These are phyloP conservation scores for Barypeithes pellucidus DNA, from an alignment of 2,888 invertebrate species.

Conservation along the genomic window DNA sequence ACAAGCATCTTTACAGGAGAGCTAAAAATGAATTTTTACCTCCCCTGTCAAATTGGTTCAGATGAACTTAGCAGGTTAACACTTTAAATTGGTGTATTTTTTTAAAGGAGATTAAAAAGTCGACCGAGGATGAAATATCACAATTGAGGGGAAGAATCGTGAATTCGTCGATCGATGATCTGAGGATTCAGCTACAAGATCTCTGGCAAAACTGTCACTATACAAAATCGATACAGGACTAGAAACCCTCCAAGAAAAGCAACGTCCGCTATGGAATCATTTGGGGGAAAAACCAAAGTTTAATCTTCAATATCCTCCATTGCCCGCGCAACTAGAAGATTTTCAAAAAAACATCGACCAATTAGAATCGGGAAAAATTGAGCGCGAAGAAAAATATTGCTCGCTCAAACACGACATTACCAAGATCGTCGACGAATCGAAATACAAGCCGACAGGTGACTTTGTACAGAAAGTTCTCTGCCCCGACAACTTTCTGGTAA, in stretches of 20 bases:
- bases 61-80: too few species aligned
- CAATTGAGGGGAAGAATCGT: too few species aligned
- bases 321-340: constrained; percentile 77
- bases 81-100: too few species aligned
- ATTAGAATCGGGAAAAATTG: constrained; percentile 76
- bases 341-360: constrained; percentile 75
- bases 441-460: constrained; percentile 66
- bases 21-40: too few species aligned
- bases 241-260: constrained; percentile 72
- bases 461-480: constrained; percentile 29
- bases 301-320: constrained; percentile 70
- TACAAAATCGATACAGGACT: too few species aligned
- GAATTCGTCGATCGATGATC: too few species aligned
- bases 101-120: too few species aligned
- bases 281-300: constrained; percentile 74
- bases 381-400: constrained; percentile 70
- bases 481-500: constrained; percentile 74
- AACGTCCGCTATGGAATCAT: constrained; percentile 73
- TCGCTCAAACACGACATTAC: constrained; percentile 65
- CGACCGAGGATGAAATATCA: too few species aligned
- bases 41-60: too few species aligned
- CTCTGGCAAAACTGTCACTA: too few species aligned
- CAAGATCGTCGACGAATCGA: constrained; percentile 66
- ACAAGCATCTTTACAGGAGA: too few species aligned
- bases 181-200: too few species aligned